Evolutionary conservation across 2,797 vertebrate species (phyloP), one percentile per base, ranked within the genome.

Genomic region (Neosalanx taihuensis): DNA sequence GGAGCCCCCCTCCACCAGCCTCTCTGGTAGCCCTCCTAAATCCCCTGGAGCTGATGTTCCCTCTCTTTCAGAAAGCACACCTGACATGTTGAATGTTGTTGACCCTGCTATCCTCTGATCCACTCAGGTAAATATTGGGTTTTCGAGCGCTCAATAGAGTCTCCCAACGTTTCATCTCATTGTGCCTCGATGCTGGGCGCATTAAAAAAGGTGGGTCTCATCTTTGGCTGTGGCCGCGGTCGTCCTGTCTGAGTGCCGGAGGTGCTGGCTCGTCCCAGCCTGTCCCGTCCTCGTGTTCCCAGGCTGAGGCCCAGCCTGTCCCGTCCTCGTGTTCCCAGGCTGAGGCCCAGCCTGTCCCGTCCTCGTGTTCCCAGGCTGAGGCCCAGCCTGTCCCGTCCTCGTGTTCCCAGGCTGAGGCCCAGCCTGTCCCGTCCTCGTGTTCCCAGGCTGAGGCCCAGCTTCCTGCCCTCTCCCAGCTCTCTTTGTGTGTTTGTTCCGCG

Each of bases 81-180:
- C 75, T 70, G 76, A 69, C 85, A 87, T 87, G 77, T 84, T 84
- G 89, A 88, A 85, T 84, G 82, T 72, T 65, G 30, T 69, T 82
- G 78, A 91, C 85, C 81, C 82, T 76, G 71, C 84, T 89, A 79
- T 81, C 78, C 87, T 77, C 63, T 30, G 57, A 10, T 31, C 49
- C 70, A 75, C 87, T 83, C 61, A 83, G 72, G 78, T 80, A 83
- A 86, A 88, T 86, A 84, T 85, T 62, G 6, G 69, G 1, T 83
- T 89, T 81, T 65, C 77, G 57, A 72, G 62, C 74, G 72, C 81
- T 84, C 70, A 64, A 76, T 82, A 83, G 86, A 83, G 84, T 79
- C 82, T 79, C 65, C 77, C 64, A 1, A 5, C 66, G 74, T 76
- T 77, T 77, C 69, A 81, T 79, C 75, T 56, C 72, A 64, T 71